phyloP scores from a whole-genome alignment of 2,888 invertebrate species.

The Augochlorella aurata region DNA sequence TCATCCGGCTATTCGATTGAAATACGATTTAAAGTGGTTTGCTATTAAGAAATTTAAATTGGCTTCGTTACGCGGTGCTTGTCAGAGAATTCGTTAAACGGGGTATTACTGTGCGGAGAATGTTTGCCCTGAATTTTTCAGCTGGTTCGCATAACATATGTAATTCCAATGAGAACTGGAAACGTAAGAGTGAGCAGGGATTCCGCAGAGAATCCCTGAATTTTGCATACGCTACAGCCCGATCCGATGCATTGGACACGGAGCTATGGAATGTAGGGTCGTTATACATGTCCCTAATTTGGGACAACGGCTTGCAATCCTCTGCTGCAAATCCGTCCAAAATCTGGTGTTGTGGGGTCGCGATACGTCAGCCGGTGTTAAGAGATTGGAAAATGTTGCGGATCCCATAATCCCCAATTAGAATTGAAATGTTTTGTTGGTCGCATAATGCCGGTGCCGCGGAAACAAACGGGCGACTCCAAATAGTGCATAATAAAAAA shows the following conservation, averaged over 20 bases:
- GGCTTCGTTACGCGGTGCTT: neutral
- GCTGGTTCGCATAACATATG: neutral
- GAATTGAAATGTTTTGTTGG: constrained; percentile 1
- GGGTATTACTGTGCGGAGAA: neutral
- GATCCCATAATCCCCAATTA: neutral
- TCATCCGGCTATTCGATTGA: neutral
- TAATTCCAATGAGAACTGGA: neutral
- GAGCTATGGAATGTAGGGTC: constrained; percentile 7
- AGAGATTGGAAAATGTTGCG: neutral
- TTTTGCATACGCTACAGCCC: constrained; percentile 5
- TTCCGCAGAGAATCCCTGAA: neutral
- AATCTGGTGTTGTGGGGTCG: constrained; percentile 11
- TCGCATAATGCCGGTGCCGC: neutral
- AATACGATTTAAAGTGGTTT: neutral
- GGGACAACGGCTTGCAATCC: constrained; percentile 9
- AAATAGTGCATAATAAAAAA: neutral
- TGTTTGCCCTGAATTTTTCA: neutral
- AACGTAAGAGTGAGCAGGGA: neutral
- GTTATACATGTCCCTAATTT: constrained; percentile 10
- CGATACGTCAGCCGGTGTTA: neutral
- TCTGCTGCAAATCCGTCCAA: constrained; percentile 3
- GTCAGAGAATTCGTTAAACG: neutral
- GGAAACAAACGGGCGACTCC: neutral
- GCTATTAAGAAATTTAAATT: neutral
- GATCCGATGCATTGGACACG: constrained; percentile 6